phyloP scores from a whole-genome alignment of 2,888 invertebrate species.

The Melikaiella ostensackeni region DNA sequence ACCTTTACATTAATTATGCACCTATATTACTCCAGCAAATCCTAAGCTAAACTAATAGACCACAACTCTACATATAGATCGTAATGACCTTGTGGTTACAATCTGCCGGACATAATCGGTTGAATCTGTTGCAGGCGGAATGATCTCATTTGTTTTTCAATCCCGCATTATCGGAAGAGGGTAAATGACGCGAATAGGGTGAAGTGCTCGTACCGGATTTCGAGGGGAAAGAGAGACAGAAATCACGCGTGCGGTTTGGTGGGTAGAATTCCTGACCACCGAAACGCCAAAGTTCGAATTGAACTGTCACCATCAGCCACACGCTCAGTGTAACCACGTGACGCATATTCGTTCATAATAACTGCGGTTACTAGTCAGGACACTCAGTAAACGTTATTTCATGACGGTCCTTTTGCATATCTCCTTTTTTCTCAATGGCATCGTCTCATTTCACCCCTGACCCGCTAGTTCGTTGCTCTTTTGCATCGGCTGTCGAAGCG shows the following conservation, averaged over 20 bases:
- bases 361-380: slow-evolving; percentile 69
- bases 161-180: slow-evolving; percentile 41
- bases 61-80: neutral
- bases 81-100: slow-evolving; percentile 31
- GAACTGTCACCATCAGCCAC: slow-evolving; percentile 76
- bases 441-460: slow-evolving; percentile 62
- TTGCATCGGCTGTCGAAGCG: neutral
- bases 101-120: slow-evolving; percentile 13
- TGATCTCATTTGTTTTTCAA: slow-evolving; percentile 40
- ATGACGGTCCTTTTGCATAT: slow-evolving; percentile 49
- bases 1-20: neutral
- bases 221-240: slow-evolving; percentile 67
- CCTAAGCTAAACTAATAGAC: slow-evolving; percentile 8
- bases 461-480: slow-evolving; percentile 47
- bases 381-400: slow-evolving; percentile 66
- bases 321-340: slow-evolving; percentile 64
- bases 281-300: slow-evolving; percentile 76
- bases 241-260: slow-evolving; percentile 75
- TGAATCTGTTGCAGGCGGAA: slow-evolving; percentile 18
- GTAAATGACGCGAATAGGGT: slow-evolving; percentile 41
- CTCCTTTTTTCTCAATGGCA: slow-evolving; percentile 50
- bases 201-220: slow-evolving; percentile 46
- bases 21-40: neutral
- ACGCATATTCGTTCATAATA: slow-evolving; percentile 72
- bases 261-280: slow-evolving; percentile 75